phyloP scores from a whole-genome alignment of 2,797 vertebrate genomes.

The Amblyraja radiata region DNA sequence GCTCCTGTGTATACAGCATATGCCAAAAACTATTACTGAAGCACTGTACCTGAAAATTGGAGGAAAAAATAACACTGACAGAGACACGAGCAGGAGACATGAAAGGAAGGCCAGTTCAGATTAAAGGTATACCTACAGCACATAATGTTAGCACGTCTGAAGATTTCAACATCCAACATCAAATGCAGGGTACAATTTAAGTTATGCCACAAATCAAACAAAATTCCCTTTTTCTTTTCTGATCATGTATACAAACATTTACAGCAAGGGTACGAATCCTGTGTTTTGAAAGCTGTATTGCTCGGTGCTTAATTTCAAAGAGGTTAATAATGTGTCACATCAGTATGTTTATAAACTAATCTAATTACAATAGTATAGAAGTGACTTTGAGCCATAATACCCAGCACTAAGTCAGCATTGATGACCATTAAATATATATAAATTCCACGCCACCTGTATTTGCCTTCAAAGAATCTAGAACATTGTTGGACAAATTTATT shows the following conservation, averaged over 20 bases:
- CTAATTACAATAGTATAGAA: neutral
- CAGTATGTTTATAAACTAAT: neutral
- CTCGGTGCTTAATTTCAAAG: neutral
- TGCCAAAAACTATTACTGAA: slow-evolving; percentile 37
- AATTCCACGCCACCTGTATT: neutral
- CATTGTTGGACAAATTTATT: neutral
- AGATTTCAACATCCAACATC: slow-evolving; percentile 5
- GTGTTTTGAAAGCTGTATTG: neutral
- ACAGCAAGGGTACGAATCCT: neutral
- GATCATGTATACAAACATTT: neutral
- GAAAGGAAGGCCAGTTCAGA: slow-evolving; percentile 26
- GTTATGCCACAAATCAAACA: neutral
- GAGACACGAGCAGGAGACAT: slow-evolving; percentile 37
- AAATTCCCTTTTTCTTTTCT: neutral
- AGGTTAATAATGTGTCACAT: neutral
- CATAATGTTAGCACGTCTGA: neutral
- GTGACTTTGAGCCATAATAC: neutral
- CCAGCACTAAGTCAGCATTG: neutral
- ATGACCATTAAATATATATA: neutral
- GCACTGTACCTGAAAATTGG: slow-evolving; percentile 36
- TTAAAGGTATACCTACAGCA: slow-evolving; percentile 26
- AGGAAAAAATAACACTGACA: slow-evolving; percentile 34
- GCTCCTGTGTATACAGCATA: slow-evolving; percentile 23
- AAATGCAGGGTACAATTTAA: neutral
- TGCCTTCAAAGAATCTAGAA: neutral